A percentile compares a stretch with the other conserved stretches of the same genome.
Evolutionary conservation across 1,140 invertebrate species (phyloP).

Genomic region (Drusus annulatus): DNA sequence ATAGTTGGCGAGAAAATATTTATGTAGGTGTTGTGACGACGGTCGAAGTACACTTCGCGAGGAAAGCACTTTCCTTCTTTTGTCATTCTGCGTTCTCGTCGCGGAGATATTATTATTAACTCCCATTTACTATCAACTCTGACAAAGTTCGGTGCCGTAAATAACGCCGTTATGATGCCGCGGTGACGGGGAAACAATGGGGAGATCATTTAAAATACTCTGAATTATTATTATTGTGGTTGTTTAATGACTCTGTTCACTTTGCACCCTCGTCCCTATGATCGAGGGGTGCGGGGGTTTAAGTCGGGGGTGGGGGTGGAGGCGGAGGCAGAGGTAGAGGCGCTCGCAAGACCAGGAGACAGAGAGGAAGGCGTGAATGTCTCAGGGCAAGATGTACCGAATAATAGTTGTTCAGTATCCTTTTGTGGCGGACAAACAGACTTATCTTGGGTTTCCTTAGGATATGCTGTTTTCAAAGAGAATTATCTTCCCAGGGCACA

Average conservation of each 20-base stretch:
- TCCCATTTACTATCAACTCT: slow-evolving; percentile 32
- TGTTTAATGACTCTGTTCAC: slow-evolving; percentile 32
- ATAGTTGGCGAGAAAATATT: not conserved
- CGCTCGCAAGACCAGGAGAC: not conserved
- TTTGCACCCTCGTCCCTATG: slow-evolving; percentile 19
- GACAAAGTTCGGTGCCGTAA: slow-evolving; percentile 26
- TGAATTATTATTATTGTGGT: slow-evolving; percentile 18
- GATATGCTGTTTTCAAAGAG: slow-evolving; percentile 30
- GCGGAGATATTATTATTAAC: slow-evolving; percentile 7
- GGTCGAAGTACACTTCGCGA: too few relatives aligned
- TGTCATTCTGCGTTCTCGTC: not conserved
- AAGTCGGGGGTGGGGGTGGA: not conserved
- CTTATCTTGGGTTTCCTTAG: slow-evolving; percentile 41
- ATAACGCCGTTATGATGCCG: slow-evolving; percentile 38
- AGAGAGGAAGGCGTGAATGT: slow-evolving; percentile 11
- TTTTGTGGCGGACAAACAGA: slow-evolving; percentile 41
- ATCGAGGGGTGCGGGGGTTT: not conserved
- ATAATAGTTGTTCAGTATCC: slow-evolving; percentile 41
- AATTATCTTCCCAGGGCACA: slow-evolving; percentile 25
- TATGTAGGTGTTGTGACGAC: not conserved
- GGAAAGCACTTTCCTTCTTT: slow-evolving; percentile 27
- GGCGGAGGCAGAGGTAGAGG: not conserved
- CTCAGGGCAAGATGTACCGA: slow-evolving; percentile 29
- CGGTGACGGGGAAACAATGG: slow-evolving; percentile 42
- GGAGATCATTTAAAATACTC: slow-evolving; percentile 43